Base-by-base conservation (phyloP, 2,888 invertebrate species). In the Plebejus melissa region DNA sequence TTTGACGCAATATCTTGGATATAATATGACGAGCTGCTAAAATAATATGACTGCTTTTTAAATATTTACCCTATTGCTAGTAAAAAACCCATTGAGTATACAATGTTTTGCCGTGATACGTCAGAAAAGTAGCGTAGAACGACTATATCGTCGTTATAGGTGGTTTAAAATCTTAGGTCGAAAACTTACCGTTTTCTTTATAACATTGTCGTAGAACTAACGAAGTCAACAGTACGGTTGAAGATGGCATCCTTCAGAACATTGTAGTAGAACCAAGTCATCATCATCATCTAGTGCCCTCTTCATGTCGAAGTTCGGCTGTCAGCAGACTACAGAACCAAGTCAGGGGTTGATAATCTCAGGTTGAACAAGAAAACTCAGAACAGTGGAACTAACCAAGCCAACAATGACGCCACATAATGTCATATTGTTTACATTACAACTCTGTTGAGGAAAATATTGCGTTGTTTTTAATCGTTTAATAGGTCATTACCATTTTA, bases 401-500 rank as follows among this genome's bases (percentile, higher is more conserved):
- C 32, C 65, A 65, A 65, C 13, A 65, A 32, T 65, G 65, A 32
- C 65, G 65, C 32, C 65, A 65, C 32, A 32, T 32, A 65, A 65
- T 60, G 28, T 60, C 32, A 65, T 36, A 65, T 65, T 65, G 65
- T 65, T 65, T 32, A 65, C 65, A 65, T 65, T 32, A 65, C 65
- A 65, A 65, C 65, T 46, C 50, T 75, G 54, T 74, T 2, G 65
- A 77, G 77, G 78, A 79, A 79, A 79, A 77, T 74, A 36, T 75
- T 74, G 58, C 69, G 69, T 36, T 65, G 22, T 28, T 65, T 32
- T 65, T 65, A 65, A 65, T 36, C 32, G 38, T 76, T 81, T 82
- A 86, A 85, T 90, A 82, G 91, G 92, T 93, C 92, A 92, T 90
- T 91, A 90, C 88, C 91, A 88, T 84, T 84, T 81, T 80, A 84